A percentile compares a stretch with the other conserved stretches of the same genome.
phyloP scores from a whole-genome alignment of 2,888 invertebrate genomes.

The Frankliniella intonsa region DNA sequence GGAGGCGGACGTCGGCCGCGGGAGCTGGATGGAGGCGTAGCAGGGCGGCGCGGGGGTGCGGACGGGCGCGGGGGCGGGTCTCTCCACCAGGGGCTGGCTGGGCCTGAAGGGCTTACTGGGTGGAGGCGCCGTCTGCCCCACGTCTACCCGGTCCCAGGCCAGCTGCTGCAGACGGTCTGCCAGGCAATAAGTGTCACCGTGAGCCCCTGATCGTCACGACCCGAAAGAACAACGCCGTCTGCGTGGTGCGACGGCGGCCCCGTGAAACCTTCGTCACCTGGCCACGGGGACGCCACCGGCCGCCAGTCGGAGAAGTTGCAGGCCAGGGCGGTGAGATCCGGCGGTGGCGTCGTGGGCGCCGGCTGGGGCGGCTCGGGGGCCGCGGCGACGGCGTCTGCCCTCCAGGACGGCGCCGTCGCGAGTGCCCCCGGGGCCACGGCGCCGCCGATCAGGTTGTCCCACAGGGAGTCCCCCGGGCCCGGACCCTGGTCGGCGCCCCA shows the following conservation, averaged over 20 bases:
- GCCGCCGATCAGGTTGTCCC: not conserved
- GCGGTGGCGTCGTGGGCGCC: not conserved
- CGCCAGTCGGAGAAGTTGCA: not conserved
- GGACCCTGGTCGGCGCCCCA: not conserved
- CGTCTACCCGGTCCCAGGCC: not conserved
- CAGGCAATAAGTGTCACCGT: not conserved
- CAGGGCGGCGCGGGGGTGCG: not conserved
- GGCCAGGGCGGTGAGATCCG: not conserved
- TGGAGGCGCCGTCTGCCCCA: not conserved
- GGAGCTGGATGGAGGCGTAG: constrained; percentile 48
- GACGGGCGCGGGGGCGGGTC: not conserved
- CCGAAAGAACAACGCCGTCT: not conserved
- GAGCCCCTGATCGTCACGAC: not conserved
- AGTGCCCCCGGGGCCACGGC: too few species aligned
- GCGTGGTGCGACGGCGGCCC: not conserved
- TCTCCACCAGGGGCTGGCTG: not conserved
- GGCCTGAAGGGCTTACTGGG: not conserved
- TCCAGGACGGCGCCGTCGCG: not conserved
- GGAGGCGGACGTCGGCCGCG: constrained; percentile 49
- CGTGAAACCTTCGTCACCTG: not conserved
- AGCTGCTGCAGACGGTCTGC: not conserved
- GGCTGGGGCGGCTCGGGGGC: not conserved
- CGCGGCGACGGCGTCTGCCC: not conserved
- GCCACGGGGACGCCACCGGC: not conserved
- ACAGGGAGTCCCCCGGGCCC: not conserved